phyloP scores from a whole-genome alignment of 1,140 invertebrate species.

The Amphibalanus amphitrite region DNA sequence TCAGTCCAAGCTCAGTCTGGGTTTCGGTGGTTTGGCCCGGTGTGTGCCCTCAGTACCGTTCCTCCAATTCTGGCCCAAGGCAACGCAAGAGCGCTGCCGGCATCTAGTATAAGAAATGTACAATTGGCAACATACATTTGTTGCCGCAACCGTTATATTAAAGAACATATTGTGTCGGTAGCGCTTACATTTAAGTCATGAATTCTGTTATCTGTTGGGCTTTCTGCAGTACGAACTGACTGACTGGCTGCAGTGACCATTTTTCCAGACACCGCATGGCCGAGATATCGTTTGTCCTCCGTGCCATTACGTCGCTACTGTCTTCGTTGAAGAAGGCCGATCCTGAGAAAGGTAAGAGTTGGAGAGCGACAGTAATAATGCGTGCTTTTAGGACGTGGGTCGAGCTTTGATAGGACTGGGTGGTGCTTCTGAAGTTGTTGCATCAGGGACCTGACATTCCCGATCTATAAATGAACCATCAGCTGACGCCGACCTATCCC shows the following conservation, averaged over 20 bases:
- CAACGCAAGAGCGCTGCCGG: too few species aligned
- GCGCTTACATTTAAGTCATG: too few species aligned
- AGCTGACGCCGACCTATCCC: slow-evolving; percentile 5
- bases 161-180: too few species aligned
- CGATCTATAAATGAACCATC: background rate
- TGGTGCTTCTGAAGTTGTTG: background rate
- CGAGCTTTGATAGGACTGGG: slow-evolving; percentile 4
- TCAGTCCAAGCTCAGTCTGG: too few species aligned
- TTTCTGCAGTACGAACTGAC: too few species aligned
- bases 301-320: slow-evolving; percentile 81
- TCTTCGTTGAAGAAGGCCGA: slow-evolving; percentile 82
- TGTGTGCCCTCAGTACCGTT: too few species aligned
- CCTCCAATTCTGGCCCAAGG: too few species aligned
- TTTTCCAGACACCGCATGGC: slow-evolving; percentile 68
- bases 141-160: too few species aligned
- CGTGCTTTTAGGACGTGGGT: slow-evolving; percentile 13
- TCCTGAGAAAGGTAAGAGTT: slow-evolving; percentile 49
- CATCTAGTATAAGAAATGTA: too few species aligned
- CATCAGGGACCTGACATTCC: background rate
- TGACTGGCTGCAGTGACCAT: background rate
- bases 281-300: slow-evolving; percentile 91
- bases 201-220: too few species aligned
- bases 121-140: background rate
- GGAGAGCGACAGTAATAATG: background rate
- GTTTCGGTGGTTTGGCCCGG: too few species aligned